phyloP scores from a whole-genome alignment of 2,113 vertebrate genomes.

The Chaenocephalus aceratus region DNA sequence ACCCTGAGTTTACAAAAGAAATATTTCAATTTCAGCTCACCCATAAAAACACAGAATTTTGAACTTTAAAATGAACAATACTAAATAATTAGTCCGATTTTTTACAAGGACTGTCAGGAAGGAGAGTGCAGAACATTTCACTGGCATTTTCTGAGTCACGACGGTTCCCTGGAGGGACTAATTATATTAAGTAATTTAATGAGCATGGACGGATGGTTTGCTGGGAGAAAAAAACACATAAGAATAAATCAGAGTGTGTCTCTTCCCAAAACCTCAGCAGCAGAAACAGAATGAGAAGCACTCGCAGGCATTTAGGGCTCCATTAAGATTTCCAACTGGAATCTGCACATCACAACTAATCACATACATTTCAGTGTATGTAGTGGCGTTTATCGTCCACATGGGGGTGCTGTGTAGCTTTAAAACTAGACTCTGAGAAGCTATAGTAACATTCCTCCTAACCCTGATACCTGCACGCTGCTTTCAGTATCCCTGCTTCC shows the following conservation, averaged over 20 bases:
- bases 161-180: neutral
- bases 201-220: slow-evolving; percentile 15
- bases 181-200: slow-evolving; percentile 14
- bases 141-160: slow-evolving; percentile 23
- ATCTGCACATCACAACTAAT: slow-evolving; percentile 2
- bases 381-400: slow-evolving; percentile 41
- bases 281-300: slow-evolving; percentile 15
- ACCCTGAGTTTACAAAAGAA: slow-evolving; percentile 36
- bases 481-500: slow-evolving; percentile 46
- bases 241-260: neutral
- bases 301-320: slow-evolving; percentile 13
- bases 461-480: slow-evolving; percentile 41
- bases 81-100: slow-evolving; percentile 39
- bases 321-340: slow-evolving; percentile 21
- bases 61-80: slow-evolving; percentile 39
- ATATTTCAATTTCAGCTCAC: slow-evolving; percentile 31
- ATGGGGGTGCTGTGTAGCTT: slow-evolving; percentile 74
- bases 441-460: neutral
- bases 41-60: slow-evolving; percentile 29
- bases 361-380: neutral
- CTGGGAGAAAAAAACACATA: neutral
- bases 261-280: slow-evolving; percentile 7
- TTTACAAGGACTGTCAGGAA: slow-evolving; percentile 9
- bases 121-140: slow-evolving; percentile 14
- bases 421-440: neutral